These are phyloP conservation scores for Crypturellus tataupa DNA, from an alignment of 2,797 vertebrate genomes.

Conservation along the genomic window DNA sequence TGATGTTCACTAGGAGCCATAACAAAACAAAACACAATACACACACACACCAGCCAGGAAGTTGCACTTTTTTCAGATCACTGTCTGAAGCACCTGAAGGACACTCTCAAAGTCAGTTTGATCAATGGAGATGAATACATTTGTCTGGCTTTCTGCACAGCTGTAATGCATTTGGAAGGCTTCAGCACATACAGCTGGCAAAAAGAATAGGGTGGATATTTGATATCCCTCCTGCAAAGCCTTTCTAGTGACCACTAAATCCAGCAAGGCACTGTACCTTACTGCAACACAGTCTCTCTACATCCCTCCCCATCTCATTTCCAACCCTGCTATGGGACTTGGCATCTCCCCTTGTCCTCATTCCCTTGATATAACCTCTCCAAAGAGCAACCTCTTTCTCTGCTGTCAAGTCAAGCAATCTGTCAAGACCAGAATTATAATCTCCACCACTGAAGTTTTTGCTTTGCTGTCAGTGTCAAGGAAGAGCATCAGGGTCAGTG, in stretches of 20 bases:
- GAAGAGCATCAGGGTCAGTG: not conserved
- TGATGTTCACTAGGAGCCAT: constrained; percentile 78
- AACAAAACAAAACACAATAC: constrained; percentile 59
- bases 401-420: not conserved
- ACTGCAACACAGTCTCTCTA: not conserved
- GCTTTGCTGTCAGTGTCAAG: not conserved
- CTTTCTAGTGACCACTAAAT: constrained; percentile 3
- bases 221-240: not conserved
- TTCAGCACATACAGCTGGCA: constrained; percentile 72
- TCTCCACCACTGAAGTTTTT: not conserved
- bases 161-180: constrained; percentile 66
- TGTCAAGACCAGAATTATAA: not conserved
- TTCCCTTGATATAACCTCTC: not conserved
- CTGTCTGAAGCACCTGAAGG: constrained; percentile 77
- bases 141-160: constrained; percentile 50
- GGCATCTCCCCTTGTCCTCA: not conserved
- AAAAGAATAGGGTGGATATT: constrained; percentile 37
- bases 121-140: constrained; percentile 71
- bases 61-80: constrained; percentile 78
- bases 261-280: not conserved
- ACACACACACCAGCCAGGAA: constrained; percentile 64
- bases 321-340: not conserved
- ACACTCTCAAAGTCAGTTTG: constrained; percentile 77
- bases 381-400: not conserved
- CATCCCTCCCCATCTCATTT: not conserved